Evolutionary conservation across 2,797 vertebrate species (phyloP).

Genomic region (Enteromius unitaeniatus): DNA sequence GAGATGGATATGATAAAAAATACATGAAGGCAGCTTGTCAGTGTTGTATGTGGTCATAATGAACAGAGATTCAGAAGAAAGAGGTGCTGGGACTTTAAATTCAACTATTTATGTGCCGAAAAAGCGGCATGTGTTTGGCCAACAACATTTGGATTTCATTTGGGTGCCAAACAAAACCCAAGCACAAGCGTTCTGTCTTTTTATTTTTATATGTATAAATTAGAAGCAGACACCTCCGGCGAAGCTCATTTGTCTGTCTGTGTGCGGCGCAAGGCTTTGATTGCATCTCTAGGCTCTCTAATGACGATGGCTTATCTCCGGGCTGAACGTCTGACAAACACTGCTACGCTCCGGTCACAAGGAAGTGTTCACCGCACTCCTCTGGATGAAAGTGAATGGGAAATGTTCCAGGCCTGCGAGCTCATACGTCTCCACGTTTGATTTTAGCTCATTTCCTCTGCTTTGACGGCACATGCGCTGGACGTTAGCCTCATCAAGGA

Average conservation of each 20-base stretch:
- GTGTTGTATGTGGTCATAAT: neutral
- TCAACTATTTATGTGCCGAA: neutral
- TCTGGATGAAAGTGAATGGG: conserved; percentile 50
- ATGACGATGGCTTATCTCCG: conserved; percentile 39
- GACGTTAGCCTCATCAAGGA: conserved; percentile 47
- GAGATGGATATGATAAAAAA: conserved; percentile 38
- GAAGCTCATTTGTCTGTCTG: conserved; percentile 7
- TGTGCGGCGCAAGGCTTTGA: conserved; percentile 13
- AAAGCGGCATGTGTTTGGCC: neutral
- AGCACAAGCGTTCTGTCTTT: conserved; percentile 12
- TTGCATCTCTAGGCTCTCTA: conserved; percentile 22
- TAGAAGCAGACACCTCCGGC: conserved; percentile 29
- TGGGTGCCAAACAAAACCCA: conserved; percentile 29
- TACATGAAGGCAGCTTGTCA: conserved; percentile 25
- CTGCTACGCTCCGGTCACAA: conserved; percentile 22
- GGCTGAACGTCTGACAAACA: conserved; percentile 39
- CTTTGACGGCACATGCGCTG: conserved; percentile 28
- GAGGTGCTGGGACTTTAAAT: neutral
- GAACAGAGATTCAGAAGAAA: neutral
- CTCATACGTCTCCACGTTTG: conserved; percentile 35
- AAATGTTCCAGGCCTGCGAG: conserved; percentile 31
- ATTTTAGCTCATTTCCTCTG: conserved; percentile 44
- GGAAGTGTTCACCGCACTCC: conserved; percentile 30
- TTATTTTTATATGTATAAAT: conserved; percentile 30
- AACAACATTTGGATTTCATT: conserved; percentile 46